Evolutionary conservation across 2,113 vertebrate genomes (phyloP).

Genomic region (Aythya baeri): DNA sequence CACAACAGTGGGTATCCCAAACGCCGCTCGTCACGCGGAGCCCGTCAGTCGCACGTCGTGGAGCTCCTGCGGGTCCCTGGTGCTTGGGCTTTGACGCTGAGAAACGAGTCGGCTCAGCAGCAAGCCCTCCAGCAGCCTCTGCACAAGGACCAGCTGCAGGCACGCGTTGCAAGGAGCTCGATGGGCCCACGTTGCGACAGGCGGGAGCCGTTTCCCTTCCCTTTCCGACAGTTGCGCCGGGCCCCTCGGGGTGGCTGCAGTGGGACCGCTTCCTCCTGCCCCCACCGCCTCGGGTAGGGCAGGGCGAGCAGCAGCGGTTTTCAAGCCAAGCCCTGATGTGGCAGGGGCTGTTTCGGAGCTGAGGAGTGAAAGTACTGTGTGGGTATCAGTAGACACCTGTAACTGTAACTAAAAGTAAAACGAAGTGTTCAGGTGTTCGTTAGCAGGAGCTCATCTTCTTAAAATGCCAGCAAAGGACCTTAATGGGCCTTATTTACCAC

Average conservation of each 20-base stretch:
- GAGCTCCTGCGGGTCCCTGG: neutral
- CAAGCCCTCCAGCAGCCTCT: neutral
- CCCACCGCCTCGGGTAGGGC: neutral
- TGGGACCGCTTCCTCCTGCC: neutral
- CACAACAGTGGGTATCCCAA: neutral
- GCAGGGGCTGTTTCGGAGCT: neutral
- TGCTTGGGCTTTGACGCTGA: neutral
- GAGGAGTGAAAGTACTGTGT: neutral
- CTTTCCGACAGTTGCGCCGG: neutral
- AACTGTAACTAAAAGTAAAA: neutral
- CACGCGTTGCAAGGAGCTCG: neutral
- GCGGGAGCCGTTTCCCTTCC: neutral
- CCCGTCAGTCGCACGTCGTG: no score
- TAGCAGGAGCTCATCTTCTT: neutral
- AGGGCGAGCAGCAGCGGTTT: rapidly evolving
- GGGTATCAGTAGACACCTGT: neutral
- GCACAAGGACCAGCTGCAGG: neutral
- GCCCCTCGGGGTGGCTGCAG: neutral
- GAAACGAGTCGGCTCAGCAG: neutral
- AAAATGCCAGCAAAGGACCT: neutral
- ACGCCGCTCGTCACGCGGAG: neutral
- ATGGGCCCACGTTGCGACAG: neutral
- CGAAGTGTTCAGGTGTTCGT: neutral
- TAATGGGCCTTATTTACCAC: neutral
- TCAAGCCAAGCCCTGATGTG: neutral